phyloP scores from a whole-genome alignment of 2,797 vertebrate species.

The Moxostoma hubbsi region DNA sequence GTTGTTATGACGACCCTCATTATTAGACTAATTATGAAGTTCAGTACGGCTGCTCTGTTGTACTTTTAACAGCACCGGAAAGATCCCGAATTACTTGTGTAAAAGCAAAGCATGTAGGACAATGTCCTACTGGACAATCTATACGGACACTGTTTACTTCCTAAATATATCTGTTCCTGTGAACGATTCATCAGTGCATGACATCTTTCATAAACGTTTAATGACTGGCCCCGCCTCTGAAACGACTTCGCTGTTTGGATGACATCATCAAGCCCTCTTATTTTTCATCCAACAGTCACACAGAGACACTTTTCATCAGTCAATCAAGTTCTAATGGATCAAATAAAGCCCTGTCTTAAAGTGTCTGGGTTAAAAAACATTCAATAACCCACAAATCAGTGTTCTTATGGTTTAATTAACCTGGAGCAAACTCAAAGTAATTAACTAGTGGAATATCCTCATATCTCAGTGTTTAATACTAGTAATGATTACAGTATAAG shows the following conservation, averaged over 20 bases:
- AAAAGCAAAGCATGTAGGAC: background rate
- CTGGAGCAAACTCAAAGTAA: background rate
- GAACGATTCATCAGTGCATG: too few species aligned
- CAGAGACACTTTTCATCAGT: too few species aligned
- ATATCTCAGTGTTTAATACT: background rate
- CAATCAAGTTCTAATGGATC: too few species aligned
- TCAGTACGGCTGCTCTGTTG: background rate
- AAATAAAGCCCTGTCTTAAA: too few species aligned
- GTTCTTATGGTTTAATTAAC: background rate
- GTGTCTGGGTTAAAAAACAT: too few species aligned
- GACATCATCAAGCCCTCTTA: too few species aligned
- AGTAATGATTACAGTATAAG: background rate
- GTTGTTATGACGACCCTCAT: slow-evolving; percentile 14
- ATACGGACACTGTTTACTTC: too few species aligned
- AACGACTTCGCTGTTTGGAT: too few species aligned
- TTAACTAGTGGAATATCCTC: slow-evolving; percentile 4
- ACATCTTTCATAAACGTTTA: too few species aligned
- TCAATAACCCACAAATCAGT: background rate
- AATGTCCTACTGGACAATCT: background rate
- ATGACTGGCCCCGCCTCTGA: too few species aligned
- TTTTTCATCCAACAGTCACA: too few species aligned
- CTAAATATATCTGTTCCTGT: too few species aligned
- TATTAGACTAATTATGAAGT: slow-evolving; percentile 8
- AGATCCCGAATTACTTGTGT: background rate
- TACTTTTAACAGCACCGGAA: background rate